Conservation (phyloP, 2,113 vertebrate species). For the Scartelaos histophorus region DNA sequence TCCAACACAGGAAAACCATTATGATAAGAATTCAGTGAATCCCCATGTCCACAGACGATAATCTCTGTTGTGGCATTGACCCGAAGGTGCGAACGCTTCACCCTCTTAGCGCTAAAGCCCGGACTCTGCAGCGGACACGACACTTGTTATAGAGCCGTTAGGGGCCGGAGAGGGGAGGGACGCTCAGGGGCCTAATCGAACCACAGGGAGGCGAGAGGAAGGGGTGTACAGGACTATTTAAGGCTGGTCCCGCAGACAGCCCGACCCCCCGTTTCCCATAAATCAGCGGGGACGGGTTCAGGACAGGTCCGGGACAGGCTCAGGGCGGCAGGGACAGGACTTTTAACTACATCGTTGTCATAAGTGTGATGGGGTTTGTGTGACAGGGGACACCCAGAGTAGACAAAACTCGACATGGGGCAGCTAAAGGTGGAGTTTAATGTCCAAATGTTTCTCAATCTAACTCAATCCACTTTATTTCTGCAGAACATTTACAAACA, state of each 20-base stretch:
- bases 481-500: too few species aligned
- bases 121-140: constrained; percentile 15
- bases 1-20: too few species aligned
- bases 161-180: not conserved
- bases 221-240: constrained; percentile 49
- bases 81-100: constrained; percentile 28
- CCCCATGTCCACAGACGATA: too few species aligned
- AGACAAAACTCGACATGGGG: constrained; percentile 13
- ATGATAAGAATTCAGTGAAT: too few species aligned
- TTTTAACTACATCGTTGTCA: constrained; percentile 29
- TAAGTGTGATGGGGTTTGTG: not conserved
- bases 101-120: constrained; percentile 10
- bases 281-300: constrained; percentile 52
- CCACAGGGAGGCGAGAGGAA: constrained; percentile 1
- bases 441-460: not conserved
- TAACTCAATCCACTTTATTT: not conserved
- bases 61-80: constrained; percentile 4
- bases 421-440: too few species aligned
- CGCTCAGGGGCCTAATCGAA: constrained; percentile 31
- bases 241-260: constrained; percentile 19
- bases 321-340: constrained; percentile 22
- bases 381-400: constrained; percentile 22
- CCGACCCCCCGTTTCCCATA: constrained; percentile 36
- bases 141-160: constrained; percentile 20
- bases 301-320: constrained; percentile 34